Conservation (phyloP, 2,113 vertebrate genomes). For the Dicerorhinus sumatrensis region DNA sequence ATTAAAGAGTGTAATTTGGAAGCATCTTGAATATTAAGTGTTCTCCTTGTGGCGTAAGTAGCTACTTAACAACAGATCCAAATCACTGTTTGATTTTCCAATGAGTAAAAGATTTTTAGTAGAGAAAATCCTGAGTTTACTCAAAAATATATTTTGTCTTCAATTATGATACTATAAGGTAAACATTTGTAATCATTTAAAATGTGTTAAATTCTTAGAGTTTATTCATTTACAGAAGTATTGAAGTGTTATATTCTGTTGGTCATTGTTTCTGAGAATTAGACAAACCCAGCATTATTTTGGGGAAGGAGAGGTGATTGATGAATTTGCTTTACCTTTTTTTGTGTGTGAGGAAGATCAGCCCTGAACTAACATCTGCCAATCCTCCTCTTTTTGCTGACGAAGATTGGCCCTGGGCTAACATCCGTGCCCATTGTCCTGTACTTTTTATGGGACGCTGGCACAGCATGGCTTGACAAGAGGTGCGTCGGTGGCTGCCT, state of each 20-base stretch:
- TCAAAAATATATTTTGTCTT: neutral
- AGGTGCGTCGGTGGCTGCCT: too few relatives aligned
- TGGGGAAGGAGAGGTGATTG: neutral
- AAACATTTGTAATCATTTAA: conserved; percentile 1
- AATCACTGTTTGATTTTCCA: neutral
- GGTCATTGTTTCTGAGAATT: conserved; percentile 6
- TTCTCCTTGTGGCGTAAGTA: neutral
- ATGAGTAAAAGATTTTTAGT: neutral
- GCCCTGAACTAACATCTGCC: too few relatives aligned
- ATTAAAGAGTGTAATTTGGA: neutral
- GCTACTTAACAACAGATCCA: neutral
- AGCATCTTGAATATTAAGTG: neutral
- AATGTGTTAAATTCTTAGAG: conserved; percentile 8
- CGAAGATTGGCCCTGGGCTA: too few relatives aligned
- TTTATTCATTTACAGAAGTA: conserved; percentile 30
- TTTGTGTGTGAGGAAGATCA: neutral
- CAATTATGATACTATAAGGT: neutral
- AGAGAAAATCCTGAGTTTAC: neutral
- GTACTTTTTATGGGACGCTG: too few relatives aligned
- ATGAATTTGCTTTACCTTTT: neutral
- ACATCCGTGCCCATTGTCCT: too few relatives aligned
- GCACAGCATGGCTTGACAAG: too few relatives aligned
- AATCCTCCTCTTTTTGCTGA: too few relatives aligned
- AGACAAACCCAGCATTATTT: neutral
- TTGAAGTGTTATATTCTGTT: neutral